These are phyloP conservation scores for Drosophila grimshawi DNA, from an alignment of 1,140 invertebrate species.

Conservation along the genomic window DNA sequence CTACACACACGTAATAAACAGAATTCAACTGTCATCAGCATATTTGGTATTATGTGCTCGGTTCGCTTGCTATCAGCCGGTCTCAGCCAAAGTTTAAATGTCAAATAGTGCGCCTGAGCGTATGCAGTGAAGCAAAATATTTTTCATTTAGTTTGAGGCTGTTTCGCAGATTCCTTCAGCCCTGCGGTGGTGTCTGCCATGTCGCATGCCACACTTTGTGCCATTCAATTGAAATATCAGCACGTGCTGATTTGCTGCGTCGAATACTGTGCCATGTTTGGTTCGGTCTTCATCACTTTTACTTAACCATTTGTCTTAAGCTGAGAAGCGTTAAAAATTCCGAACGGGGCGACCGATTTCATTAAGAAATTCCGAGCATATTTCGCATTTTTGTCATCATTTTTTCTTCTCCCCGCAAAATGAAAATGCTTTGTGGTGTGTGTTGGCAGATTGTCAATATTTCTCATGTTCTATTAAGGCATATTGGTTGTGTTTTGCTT, in stretches of 20 bases:
- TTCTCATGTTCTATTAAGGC: constrained; percentile 1
- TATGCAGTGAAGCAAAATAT: constrained; percentile 40
- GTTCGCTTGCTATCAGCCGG: background rate
- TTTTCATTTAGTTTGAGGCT: constrained; percentile 45
- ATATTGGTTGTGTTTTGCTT: background rate
- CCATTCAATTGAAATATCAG: constrained; percentile 81
- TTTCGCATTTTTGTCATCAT: constrained; percentile 63
- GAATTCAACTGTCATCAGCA: constrained; percentile 69
- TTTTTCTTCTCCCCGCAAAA: constrained; percentile 44
- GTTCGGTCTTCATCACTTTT: constrained; percentile 37
- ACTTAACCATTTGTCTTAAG: constrained; percentile 70
- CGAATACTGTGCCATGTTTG: constrained; percentile 43
- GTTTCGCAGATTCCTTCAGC: constrained; percentile 10
- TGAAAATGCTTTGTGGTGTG: constrained; percentile 32
- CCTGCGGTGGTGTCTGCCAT: constrained; percentile 36
- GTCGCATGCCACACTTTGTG: constrained; percentile 64
- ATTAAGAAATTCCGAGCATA: constrained; percentile 78
- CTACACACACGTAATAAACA: constrained; percentile 1
- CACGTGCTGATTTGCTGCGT: constrained; percentile 58
- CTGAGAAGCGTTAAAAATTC: background rate
- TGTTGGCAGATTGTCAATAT: constrained; percentile 17
- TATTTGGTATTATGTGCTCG: constrained; percentile 54
- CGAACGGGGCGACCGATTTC: constrained; percentile 48
- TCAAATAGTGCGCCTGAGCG: constrained; percentile 52
- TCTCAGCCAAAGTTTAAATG: constrained; percentile 66